phyloP scores from a whole-genome alignment of 1,140 invertebrate genomes.

The Caenorhabditis latens region DNA sequence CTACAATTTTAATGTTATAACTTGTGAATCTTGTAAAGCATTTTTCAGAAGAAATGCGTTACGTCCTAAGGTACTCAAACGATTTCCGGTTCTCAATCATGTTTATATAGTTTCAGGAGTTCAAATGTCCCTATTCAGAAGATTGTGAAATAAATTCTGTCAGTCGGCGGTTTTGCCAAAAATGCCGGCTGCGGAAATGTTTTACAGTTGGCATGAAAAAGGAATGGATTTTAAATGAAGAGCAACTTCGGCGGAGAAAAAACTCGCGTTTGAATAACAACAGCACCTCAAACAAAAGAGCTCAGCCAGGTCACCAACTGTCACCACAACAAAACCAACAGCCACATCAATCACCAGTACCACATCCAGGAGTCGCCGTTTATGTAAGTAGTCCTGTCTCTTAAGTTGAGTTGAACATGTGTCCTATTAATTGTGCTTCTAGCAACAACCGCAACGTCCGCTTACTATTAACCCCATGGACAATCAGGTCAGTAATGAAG shows the following conservation, averaged over 20 bases:
- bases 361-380: constrained; percentile 27
- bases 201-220: constrained; percentile 77
- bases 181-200: constrained; percentile 85
- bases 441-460: constrained; percentile 43
- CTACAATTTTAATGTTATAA: constrained; percentile 95
- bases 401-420: not conserved
- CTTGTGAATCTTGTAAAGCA: constrained; percentile 97
- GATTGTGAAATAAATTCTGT: constrained; percentile 92
- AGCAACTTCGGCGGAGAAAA: constrained; percentile 84
- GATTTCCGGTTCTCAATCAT: not conserved
- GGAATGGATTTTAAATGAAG: constrained; percentile 94
- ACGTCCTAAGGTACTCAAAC: constrained; percentile 84
- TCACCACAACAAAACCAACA: constrained; percentile 13
- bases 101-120: constrained; percentile 81
- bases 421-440: not conserved
- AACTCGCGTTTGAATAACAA: constrained; percentile 91
- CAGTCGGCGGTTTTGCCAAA: constrained; percentile 92
- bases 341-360: constrained; percentile 36
- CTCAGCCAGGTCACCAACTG: constrained; percentile 71
- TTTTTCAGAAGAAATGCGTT: constrained; percentile 95
- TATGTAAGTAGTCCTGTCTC: constrained; percentile 12
- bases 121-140: constrained; percentile 92
- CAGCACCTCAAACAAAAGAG: constrained; percentile 85
- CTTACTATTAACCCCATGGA: constrained; percentile 60
- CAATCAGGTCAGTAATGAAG: not conserved